A percentile compares a stretch with the other conserved stretches of the same genome.
phyloP scores from a whole-genome alignment of 2,113 vertebrate species.

The Setophaga petechia region DNA sequence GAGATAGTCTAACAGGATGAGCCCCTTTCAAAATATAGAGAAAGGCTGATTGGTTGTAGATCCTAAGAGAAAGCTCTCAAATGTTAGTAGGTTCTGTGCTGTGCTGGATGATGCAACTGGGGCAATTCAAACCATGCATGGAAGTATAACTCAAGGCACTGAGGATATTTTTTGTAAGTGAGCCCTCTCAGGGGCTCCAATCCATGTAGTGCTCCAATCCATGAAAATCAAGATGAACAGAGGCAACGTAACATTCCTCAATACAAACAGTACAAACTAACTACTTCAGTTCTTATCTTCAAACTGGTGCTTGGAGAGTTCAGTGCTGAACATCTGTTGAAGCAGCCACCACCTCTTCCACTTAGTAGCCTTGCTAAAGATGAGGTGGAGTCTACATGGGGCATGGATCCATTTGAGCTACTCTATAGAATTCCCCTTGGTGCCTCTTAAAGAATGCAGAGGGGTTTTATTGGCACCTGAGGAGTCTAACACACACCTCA shows the following conservation, averaged over 20 bases:
- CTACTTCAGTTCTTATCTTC: slow-evolving; percentile 1
- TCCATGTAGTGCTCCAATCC: not conserved
- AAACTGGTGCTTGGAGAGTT: not conserved
- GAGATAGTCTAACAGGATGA: not conserved
- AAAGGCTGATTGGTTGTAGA: not conserved
- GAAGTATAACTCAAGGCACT: not conserved
- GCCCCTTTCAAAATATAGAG: not conserved
- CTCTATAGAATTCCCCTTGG: not conserved
- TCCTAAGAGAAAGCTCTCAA: not conserved
- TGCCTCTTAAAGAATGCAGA: not conserved
- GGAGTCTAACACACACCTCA: not conserved
- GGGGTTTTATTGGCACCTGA: not conserved
- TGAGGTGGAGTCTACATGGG: not conserved
- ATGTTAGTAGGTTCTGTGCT: not conserved
- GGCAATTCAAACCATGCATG: not conserved
- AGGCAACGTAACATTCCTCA: not conserved
- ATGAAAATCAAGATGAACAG: not conserved
- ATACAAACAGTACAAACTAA: not conserved
- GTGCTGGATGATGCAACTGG: not conserved
- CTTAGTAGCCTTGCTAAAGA: not conserved
- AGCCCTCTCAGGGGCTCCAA: not conserved
- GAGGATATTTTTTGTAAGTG: not conserved
- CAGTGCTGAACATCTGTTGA: not conserved
- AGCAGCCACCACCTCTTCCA: not conserved
- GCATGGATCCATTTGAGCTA: not conserved